phyloP scores from a whole-genome alignment of 64 coral and sea anemone species.

The Catalaphyllia jardinei region DNA sequence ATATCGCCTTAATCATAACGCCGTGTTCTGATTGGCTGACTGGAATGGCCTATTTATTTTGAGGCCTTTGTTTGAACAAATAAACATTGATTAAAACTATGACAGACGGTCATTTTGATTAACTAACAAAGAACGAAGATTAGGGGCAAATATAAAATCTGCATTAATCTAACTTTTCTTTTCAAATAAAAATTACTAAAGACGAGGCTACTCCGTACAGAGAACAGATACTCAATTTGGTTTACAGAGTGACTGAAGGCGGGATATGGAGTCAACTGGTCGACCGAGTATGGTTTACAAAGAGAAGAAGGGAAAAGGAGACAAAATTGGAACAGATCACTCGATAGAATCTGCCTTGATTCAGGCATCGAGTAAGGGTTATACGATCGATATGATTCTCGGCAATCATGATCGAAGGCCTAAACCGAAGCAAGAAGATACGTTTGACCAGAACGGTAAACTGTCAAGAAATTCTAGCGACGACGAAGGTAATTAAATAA shows the following conservation, averaged over 20 bases:
- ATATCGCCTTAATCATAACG: constrained; percentile 78
- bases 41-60: constrained; percentile 92
- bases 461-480: constrained; percentile 48
- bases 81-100: constrained; percentile 99
- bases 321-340: constrained; percentile 45
- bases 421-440: constrained; percentile 29
- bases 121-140: constrained; percentile 94
- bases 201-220: constrained; percentile 3
- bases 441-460: background rate
- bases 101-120: constrained; percentile 99
- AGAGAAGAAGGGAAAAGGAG: constrained; percentile 43
- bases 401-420: constrained; percentile 66
- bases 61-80: constrained; percentile 82
- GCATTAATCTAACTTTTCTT: constrained; percentile 95
- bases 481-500: constrained; percentile 55
- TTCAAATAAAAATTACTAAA: constrained; percentile 74
- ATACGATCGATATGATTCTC: constrained; percentile 97
- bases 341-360: constrained; percentile 92
- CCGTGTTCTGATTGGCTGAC: constrained; percentile 70
- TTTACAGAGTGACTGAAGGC: background rate
- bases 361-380: constrained; percentile 87
- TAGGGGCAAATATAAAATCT: constrained; percentile 97
- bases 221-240: constrained; percentile 13
- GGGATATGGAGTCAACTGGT: background rate
- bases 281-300: constrained; percentile 48